Evolutionary conservation across 2,888 invertebrate genomes (phyloP), one percentile per base, ranked within the genome.

Genomic region (Rhingia campestris): DNA sequence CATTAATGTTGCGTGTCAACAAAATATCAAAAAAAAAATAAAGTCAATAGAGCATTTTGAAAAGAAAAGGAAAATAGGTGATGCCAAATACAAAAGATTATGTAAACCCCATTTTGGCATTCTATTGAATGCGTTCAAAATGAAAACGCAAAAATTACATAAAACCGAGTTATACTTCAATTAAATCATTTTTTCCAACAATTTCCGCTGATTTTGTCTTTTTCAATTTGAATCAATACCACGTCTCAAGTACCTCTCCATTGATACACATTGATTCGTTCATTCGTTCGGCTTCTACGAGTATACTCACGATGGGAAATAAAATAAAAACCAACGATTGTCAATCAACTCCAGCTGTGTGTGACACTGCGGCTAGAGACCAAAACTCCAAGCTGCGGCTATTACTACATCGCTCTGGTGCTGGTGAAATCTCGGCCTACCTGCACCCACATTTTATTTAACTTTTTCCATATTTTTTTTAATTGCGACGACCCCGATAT

Each of bases 371-470:
- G 49, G 51, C 39, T 47, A 35, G 39, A 61, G 58, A 45, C 39
- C 64, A 32, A 70, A 66, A 53, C 61, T 76, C 61, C 66, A 77
- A 22, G 22, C 67, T 54, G 56, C 73, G 30, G 64, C 64, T 79
- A 58, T 82, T 82, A 82, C 79, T 79, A 73, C 82, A 82, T 82
- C 79, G 2, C 22, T 22, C 22, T 22, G n/a, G n/a, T n/a, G 53
- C 69, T 69, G 73, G 79, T 79, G 69, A 82, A 82, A 82, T 79
- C 82, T 69, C 73, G 32, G 69, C 76, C 76, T 76, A 63, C 73
- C 82, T 72, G 82, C 82, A 82, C 82, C 82, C 79, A 82, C 82
- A 79, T 77, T 82, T 81, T 39, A 49, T 41, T 74, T 41, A 51
- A 14, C 7, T 43, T 75, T 56, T 63, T 61, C 2, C 22, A 22